Conservation (phyloP, 2,113 vertebrate genomes). For the Tricholaema leucomelas region DNA sequence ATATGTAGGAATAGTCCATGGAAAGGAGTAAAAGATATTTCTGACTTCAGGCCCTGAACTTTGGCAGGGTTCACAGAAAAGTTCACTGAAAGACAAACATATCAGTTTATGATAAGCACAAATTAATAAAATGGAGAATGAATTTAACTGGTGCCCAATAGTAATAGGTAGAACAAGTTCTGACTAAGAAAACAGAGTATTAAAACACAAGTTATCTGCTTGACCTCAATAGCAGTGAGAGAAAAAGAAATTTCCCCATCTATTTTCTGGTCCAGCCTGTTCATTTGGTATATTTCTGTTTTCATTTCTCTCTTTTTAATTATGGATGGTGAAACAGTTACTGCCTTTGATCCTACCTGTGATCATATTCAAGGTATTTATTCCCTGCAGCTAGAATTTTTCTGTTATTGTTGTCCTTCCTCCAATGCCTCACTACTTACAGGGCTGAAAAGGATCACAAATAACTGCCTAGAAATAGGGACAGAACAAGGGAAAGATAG, state of each 20-base stretch:
- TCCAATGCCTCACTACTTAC: constrained; percentile 40
- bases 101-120: background rate
- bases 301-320: background rate
- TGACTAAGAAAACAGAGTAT: constrained; percentile 12
- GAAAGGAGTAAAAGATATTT: background rate
- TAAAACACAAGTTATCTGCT: constrained; percentile 5
- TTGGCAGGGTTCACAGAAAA: background rate
- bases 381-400: background rate
- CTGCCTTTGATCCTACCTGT: background rate
- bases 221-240: background rate
- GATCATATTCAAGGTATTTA: background rate
- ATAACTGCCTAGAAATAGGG: constrained; percentile 36
- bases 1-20: background rate
- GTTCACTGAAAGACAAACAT: background rate
- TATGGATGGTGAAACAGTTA: background rate
- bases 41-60: background rate
- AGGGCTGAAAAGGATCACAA: constrained; percentile 52
- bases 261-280: background rate
- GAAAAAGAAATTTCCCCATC: background rate
- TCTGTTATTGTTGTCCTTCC: background rate
- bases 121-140: constrained; percentile 19
- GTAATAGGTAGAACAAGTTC: background rate
- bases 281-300: background rate
- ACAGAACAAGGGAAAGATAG: constrained; percentile 59
- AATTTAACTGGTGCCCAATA: accelerated